Evolutionary conservation across 2,113 vertebrate genomes (phyloP), one percentile per base, ranked within the genome.

Genomic region (Mesitornis unicolor): DNA sequence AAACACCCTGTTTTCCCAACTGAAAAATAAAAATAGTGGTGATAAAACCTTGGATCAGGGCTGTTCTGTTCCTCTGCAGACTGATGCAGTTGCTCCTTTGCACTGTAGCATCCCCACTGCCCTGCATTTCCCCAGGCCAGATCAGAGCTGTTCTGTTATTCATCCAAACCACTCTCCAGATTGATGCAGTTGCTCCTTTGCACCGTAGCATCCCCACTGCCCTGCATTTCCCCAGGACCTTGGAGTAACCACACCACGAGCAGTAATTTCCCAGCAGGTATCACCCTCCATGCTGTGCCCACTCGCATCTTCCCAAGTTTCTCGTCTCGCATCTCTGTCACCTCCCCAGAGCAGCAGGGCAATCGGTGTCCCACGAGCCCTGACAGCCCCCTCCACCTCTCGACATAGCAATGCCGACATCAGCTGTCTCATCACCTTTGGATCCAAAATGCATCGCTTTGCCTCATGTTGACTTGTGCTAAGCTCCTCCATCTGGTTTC

Each of bases 401-500:
- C 8, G 4, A 22, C 15, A 6, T 11, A 5, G 31, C 48, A 19
- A 19, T 31, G 59, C 56, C 2, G 3, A 29, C 28, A 45, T 88
- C 83, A 94, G 82, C 80, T 94, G 83, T 35, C n/a, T 35, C 8
- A 0, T 33, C 73, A 75, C 36, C 88, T 68, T 64, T 82, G 65
- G 61, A 84, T 95, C 92, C 86, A 33, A 76, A 63, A 25, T 14
- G 47, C 40, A 35, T 45, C 3, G 11, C 82, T 87, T n/a, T n/a
- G n/a, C n/a, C n/a, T 92, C 64, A 8, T 48, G 38, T 90, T 95
- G 40, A 13, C 28, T 76, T 7, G 38, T 57, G 88, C 83, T 96
- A 95, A 97, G 93, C 90, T 91, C 65, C 80, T 54, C 65, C 73
- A 45, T 71, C 28, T 93, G 90, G 73, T 54, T 85, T 35, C 48